phyloP scores from a whole-genome alignment of 2,113 vertebrate species.

The Porphyrio hochstetteri region DNA sequence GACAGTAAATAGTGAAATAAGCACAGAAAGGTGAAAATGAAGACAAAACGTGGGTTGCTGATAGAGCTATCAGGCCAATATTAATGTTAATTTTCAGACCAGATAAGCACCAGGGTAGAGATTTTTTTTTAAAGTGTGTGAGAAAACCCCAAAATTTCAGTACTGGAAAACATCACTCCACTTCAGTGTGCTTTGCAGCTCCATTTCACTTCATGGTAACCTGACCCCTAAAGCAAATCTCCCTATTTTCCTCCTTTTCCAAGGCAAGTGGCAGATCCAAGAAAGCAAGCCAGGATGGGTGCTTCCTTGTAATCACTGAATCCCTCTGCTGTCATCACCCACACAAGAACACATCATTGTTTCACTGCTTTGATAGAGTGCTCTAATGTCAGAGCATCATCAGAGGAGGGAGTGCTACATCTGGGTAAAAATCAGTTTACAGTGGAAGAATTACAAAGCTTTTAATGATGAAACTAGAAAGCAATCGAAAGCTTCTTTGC shows the following conservation, averaged over 20 bases:
- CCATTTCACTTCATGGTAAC: neutral
- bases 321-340: neutral
- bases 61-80: fast-evolving
- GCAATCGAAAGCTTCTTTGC: neutral
- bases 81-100: neutral
- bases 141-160: neutral
- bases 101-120: neutral
- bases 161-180: neutral
- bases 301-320: neutral
- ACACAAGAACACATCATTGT: neutral
- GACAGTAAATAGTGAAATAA: neutral
- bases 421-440: neutral
- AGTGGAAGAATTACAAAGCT: neutral
- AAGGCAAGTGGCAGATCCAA: neutral
- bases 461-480: neutral
- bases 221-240: neutral
- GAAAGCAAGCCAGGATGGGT: neutral
- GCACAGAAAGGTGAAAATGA: neutral
- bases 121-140: neutral
- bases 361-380: neutral
- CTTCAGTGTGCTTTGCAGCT: neutral
- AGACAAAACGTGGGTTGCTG: neutral
- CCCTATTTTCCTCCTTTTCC: neutral
- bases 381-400: neutral
- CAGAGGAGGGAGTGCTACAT: neutral